Conservation (phyloP, 2,113 vertebrate species). For the Hemichromis elongatus region DNA sequence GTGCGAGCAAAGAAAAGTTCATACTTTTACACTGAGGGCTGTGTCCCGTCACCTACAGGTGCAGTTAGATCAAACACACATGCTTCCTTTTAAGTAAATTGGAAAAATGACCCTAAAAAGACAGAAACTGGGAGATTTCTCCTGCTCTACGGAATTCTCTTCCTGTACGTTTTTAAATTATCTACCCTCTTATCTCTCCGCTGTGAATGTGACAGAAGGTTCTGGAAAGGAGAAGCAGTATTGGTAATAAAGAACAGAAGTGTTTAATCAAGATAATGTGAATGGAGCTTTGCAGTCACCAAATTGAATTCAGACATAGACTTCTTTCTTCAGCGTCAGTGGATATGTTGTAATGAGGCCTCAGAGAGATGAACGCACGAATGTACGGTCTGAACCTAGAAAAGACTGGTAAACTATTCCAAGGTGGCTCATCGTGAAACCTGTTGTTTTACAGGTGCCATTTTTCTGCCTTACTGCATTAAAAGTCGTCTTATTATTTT, state of each 20-base stretch:
- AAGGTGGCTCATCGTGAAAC: slow-evolving; percentile 34
- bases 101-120: slow-evolving; percentile 13
- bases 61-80: slow-evolving; percentile 49
- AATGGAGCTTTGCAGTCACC: slow-evolving; percentile 23
- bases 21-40: slow-evolving; percentile 12
- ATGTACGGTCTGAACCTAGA: slow-evolving; percentile 11
- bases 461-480: slow-evolving; percentile 75
- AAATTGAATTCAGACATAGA: slow-evolving; percentile 43
- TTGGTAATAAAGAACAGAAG: slow-evolving; percentile 49
- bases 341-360: slow-evolving; percentile 22
- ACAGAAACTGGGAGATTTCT: slow-evolving; percentile 5
- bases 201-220: slow-evolving; percentile 39
- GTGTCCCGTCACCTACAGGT: slow-evolving; percentile 40
- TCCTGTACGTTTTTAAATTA: slow-evolving; percentile 38
- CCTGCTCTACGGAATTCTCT: slow-evolving; percentile 30
- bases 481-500: slow-evolving; percentile 71
- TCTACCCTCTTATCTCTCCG: slow-evolving; percentile 41
- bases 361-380: slow-evolving; percentile 10
- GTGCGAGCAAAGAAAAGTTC: slow-evolving; percentile 68
- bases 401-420: slow-evolving; percentile 55
- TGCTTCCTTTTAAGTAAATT: slow-evolving; percentile 41
- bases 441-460: slow-evolving; percentile 36
- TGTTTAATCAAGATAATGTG: slow-evolving; percentile 45
- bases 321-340: slow-evolving; percentile 9
- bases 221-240: slow-evolving; percentile 28